A percentile compares a stretch with the other conserved stretches of the same genome.
Evolutionary conservation across 2,797 vertebrate species (phyloP).

Genomic region (Alauda arvensis): DNA sequence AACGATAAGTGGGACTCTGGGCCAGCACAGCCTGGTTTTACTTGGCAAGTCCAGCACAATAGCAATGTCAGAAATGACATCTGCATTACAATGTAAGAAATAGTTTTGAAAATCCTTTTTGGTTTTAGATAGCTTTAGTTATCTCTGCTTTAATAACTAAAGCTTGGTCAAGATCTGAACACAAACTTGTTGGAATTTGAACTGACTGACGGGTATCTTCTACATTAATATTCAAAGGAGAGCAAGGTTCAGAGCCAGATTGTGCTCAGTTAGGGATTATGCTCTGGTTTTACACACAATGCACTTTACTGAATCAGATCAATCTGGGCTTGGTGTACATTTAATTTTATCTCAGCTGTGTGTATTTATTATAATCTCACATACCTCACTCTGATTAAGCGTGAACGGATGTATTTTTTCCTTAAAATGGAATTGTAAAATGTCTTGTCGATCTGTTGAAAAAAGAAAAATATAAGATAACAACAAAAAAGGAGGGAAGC

Average conservation of each 20-base stretch:
- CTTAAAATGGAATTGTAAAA: conserved; percentile 73
- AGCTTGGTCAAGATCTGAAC: background rate
- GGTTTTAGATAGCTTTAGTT: background rate
- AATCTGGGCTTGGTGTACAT: background rate
- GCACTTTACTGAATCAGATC: background rate
- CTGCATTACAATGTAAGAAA: background rate
- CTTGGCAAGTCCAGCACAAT: background rate
- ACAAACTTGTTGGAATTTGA: background rate
- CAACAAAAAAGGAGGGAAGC: background rate
- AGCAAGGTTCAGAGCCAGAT: background rate
- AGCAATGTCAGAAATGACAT: background rate
- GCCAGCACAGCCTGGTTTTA: background rate
- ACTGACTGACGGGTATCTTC: background rate
- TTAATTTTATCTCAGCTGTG: background rate
- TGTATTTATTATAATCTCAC: conserved; percentile 33
- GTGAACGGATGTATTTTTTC: conserved; percentile 69
- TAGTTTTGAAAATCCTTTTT: background rate
- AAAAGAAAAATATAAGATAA: conserved; percentile 54
- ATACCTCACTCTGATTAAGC: conserved; percentile 74
- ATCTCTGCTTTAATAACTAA: background rate
- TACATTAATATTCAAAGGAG: background rate
- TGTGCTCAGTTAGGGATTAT: background rate
- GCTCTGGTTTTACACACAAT: background rate
- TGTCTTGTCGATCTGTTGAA: conserved; percentile 75
- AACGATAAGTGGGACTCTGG: background rate